phyloP scores from a whole-genome alignment of 2,113 vertebrate species.

The Hippocampus mohnikei region DNA sequence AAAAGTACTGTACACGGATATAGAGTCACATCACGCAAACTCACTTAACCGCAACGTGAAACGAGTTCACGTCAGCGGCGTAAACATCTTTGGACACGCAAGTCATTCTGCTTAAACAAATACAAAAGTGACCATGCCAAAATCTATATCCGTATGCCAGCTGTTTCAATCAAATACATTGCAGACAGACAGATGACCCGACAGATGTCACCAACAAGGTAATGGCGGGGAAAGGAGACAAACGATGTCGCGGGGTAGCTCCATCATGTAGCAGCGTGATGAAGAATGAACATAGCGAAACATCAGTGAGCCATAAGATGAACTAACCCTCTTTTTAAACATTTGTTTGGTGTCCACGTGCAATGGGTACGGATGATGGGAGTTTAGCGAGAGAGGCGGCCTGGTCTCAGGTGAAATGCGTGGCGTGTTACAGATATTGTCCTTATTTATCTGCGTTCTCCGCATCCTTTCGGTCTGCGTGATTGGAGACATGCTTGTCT shows the following conservation, averaged over 20 bases:
- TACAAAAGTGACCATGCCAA: slow-evolving; percentile 46
- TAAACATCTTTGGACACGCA: slow-evolving; percentile 48
- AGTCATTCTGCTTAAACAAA: slow-evolving; percentile 52
- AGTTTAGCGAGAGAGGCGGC: slow-evolving; percentile 21
- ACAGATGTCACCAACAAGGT: slow-evolving; percentile 59
- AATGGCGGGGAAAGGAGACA: slow-evolving; percentile 67
- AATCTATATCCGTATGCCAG: slow-evolving; percentile 25
- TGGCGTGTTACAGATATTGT: slow-evolving; percentile 19
- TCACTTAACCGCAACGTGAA: too few relatives aligned
- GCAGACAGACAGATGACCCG: slow-evolving; percentile 61
- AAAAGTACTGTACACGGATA: too few relatives aligned
- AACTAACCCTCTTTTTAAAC: slow-evolving; percentile 17
- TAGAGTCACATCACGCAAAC: too few relatives aligned
- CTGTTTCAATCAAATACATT: slow-evolving; percentile 55
- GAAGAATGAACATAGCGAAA: slow-evolving; percentile 40
- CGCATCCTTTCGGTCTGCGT: slow-evolving; percentile 12
- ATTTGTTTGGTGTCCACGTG: slow-evolving; percentile 8
- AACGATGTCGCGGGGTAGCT: slow-evolving; percentile 62
- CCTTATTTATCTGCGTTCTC: slow-evolving; percentile 44
- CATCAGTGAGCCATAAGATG: slow-evolving; percentile 28
- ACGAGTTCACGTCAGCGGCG: not conserved
- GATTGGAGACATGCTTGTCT: slow-evolving; percentile 40
- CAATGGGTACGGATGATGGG: slow-evolving; percentile 15
- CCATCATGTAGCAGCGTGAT: slow-evolving; percentile 52
- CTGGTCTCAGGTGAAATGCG: slow-evolving; percentile 22